phyloP scores from a whole-genome alignment of 2,888 invertebrate species.

The Orthonychiurus folsomi region DNA sequence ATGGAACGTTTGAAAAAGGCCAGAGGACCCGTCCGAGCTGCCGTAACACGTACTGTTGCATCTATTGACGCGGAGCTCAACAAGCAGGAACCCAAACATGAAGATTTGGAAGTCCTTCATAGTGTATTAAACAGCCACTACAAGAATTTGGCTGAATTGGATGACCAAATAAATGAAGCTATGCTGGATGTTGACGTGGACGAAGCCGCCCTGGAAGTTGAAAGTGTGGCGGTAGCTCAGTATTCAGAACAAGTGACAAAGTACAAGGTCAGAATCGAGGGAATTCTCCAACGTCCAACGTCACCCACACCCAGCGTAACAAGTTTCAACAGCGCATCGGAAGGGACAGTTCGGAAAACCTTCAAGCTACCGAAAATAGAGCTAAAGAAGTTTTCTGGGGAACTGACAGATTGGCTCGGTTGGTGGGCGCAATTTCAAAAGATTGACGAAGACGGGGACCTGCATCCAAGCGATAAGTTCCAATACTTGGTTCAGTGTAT shows the following conservation, averaged over 20 bases:
- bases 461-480: constrained; percentile 14
- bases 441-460: constrained; percentile 11
- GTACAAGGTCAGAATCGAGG: background rate
- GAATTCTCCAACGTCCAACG: background rate
- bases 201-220: background rate
- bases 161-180: constrained; percentile 9
- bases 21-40: background rate
- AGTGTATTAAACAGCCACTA: background rate
- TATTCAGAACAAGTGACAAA: background rate
- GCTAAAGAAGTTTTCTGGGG: constrained; percentile 12
- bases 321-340: background rate
- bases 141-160: background rate
- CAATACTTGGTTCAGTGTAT: constrained; percentile 11
- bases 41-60: background rate
- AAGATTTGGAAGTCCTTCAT: background rate
- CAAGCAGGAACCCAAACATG: background rate
- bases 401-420: constrained; percentile 14
- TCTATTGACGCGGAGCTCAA: constrained; percentile 4
- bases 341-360: background rate
- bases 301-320: background rate
- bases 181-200: background rate
- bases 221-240: background rate
- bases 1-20: constrained; percentile 6
- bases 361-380: constrained; percentile 13
- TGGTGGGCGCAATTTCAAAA: constrained; percentile 20